Evolutionary conservation across 2,888 invertebrate genomes (phyloP), one percentile per base, ranked within the genome.

Genomic region (Entomobrya multifasciata): DNA sequence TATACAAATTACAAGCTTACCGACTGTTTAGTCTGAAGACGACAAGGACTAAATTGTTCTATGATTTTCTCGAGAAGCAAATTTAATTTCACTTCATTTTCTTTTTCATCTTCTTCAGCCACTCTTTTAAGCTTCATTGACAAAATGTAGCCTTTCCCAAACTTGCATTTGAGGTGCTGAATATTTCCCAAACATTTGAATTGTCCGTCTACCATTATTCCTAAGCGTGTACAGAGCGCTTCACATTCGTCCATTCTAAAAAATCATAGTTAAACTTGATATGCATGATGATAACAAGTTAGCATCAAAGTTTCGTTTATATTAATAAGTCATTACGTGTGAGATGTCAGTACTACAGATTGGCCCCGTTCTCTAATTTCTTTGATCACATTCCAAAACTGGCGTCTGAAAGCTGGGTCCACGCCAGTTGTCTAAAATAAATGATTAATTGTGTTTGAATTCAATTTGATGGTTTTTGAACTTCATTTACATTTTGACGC

Each of bases 231-330:
- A 92, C 96, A 97, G 44, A 97, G 93, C 36, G 95, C 96, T 93
- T 97, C 96, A 93, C 96, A 96, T 92, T 97, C 96, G 92, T 96
- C 96, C 96, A 97, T 96, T 92, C 96, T 36, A 87, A 90, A 92
- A 8, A 77, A n/a, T 86, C 30, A 80, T n/a, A n/a, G n/a, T n/a
- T n/a, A n/a, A n/a, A n/a, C n/a, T n/a, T n/a, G n/a, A n/a, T n/a
- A n/a, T n/a, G n/a, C n/a, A n/a, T n/a, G n/a, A n/a, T n/a, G n/a
- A n/a, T n/a, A n/a, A n/a, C n/a, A n/a, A n/a, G n/a, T n/a, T n/a
- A n/a, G n/a, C n/a, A n/a, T n/a, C n/a, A n/a, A n/a, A n/a, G n/a
- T n/a, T n/a, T n/a, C n/a, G n/a, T n/a, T n/a, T n/a, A n/a, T n/a
- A n/a, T n/a, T n/a, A n/a, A n/a, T n/a, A n/a, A n/a, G n/a, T n/a